These are phyloP conservation scores for Bubo blakistoni DNA, from an alignment of 2,113 vertebrate species.

Conservation along the genomic window DNA sequence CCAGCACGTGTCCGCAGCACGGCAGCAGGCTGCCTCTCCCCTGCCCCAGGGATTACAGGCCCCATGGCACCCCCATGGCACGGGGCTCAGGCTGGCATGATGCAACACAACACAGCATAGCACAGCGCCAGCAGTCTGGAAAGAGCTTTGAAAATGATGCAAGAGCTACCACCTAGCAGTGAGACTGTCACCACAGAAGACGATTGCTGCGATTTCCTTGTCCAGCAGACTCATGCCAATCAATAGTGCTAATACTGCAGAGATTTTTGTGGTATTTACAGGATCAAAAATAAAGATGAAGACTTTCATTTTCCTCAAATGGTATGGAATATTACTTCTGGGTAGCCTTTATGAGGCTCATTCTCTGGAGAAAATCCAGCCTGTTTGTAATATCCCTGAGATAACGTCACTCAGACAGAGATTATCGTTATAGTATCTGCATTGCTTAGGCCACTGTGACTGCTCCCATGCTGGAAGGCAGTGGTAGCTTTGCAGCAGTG, in stretches of 20 bases:
- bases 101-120: neutral
- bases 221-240: neutral
- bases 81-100: neutral
- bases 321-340: neutral
- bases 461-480: neutral
- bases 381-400: neutral
- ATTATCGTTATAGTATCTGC: accelerated
- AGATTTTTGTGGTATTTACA: neutral
- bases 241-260: neutral
- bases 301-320: neutral
- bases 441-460: neutral
- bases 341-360: neutral
- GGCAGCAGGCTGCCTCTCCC: neutral
- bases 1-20: neutral
- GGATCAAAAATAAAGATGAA: neutral
- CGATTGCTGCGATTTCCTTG: neutral
- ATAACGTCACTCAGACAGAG: neutral
- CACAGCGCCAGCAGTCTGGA: neutral
- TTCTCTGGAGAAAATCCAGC: neutral
- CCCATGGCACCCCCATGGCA: neutral
- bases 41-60: accelerated
- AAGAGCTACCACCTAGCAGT: neutral
- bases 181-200: neutral
- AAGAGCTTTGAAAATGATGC: neutral
- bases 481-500: neutral